These are phyloP conservation scores for Crotalus helleri DNA, from an alignment of 2,113 vertebrate species.

Conservation along the genomic window DNA sequence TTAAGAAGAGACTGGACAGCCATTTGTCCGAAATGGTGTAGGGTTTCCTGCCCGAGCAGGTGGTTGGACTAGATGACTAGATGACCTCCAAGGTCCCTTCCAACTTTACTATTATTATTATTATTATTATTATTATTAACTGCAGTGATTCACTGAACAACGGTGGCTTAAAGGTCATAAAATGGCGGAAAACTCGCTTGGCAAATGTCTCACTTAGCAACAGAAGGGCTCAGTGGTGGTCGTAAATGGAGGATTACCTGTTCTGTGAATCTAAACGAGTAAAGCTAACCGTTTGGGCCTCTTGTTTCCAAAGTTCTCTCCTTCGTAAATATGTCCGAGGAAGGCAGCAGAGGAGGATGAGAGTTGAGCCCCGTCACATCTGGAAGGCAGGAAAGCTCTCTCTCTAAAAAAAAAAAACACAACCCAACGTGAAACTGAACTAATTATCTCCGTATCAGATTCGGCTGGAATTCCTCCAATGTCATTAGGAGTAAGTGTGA, in stretches of 20 bases:
- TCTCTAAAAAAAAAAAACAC: neutral
- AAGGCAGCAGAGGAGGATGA: neutral
- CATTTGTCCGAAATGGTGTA: no score
- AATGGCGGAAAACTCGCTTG: no score
- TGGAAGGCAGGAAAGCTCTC: neutral
- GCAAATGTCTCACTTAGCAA: no score
- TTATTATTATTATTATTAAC: no score
- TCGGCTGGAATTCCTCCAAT: neutral
- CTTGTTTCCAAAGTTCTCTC: neutral
- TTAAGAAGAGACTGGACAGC: no score
- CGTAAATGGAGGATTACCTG: neutral
- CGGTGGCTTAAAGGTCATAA: no score
- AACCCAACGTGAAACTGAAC: neutral
- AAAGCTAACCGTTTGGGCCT: neutral
- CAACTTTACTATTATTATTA: no score
- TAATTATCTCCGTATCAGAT: neutral
- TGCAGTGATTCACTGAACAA: no score
- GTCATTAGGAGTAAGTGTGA: neutral
- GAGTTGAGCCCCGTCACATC: neutral
- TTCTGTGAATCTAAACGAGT: neutral
- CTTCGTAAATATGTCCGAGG: neutral
- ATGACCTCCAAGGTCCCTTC: no score
- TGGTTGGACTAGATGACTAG: no score
- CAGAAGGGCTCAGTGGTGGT: no score
- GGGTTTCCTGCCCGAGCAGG: no score